Conservation (phyloP, 2,797 vertebrate genomes). For the Delichon dasypus region DNA sequence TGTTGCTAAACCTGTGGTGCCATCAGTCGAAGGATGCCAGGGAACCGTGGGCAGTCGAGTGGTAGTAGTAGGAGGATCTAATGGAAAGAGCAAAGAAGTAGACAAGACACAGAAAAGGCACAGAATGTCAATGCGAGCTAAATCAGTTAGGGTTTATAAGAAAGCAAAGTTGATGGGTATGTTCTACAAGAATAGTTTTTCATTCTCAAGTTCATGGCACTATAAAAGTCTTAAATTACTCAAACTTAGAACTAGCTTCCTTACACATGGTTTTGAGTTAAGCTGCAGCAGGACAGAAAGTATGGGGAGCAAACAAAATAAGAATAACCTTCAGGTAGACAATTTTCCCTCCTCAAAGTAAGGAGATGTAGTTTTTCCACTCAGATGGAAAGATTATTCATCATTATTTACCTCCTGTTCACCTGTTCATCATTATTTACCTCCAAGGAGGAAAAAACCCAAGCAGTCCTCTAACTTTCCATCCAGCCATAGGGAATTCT, state of each 20-base stretch:
- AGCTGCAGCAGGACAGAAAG: not conserved
- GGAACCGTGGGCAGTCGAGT: slow-evolving; percentile 84
- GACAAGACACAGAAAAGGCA: slow-evolving; percentile 91
- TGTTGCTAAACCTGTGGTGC: slow-evolving; percentile 81
- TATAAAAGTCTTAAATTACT: not conserved
- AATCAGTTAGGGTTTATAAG: slow-evolving; percentile 80
- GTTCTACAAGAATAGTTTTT: slow-evolving; percentile 78
- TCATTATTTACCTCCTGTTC: not conserved
- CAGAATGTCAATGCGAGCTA: slow-evolving; percentile 94
- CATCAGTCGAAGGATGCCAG: slow-evolving; percentile 81
- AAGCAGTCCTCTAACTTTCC: not conserved
- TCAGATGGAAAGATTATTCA: not conserved
- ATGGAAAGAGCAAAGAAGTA: slow-evolving; percentile 86
- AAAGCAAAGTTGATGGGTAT: slow-evolving; percentile 77
- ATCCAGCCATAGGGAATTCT: not conserved
- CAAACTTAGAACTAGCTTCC: not conserved
- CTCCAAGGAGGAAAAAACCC: not conserved
- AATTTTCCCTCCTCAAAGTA: not conserved
- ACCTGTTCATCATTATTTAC: not conserved
- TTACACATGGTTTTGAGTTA: not conserved
- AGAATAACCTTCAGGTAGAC: not conserved
- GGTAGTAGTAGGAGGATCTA: slow-evolving; percentile 95
- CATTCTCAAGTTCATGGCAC: slow-evolving; percentile 71
- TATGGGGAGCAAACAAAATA: not conserved
- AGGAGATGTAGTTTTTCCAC: not conserved